Conservation (phyloP, 1,140 invertebrate genomes). For the Coptotermes formosanus region DNA sequence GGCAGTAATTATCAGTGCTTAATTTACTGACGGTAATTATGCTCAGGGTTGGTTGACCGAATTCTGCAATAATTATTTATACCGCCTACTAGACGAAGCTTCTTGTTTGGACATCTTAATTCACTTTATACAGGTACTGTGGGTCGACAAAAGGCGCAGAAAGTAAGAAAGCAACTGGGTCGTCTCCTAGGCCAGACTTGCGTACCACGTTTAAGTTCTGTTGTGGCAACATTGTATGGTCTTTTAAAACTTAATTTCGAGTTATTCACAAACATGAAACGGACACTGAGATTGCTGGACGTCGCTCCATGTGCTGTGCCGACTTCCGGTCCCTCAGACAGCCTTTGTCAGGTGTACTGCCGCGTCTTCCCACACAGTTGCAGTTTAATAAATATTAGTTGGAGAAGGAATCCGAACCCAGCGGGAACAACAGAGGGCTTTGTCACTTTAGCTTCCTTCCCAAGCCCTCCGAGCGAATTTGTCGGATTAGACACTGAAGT, state of each 20-base stretch:
- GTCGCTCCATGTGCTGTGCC: not conserved
- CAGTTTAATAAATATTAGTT: conserved; percentile 5
- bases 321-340: not conserved
- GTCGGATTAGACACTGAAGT: not conserved
- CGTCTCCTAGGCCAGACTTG: too few relatives aligned
- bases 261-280: not conserved
- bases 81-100: too few relatives aligned
- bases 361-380: not conserved
- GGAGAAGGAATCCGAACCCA: too few relatives aligned
- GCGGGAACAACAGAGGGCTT: not conserved
- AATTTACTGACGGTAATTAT: too few relatives aligned
- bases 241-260: not conserved
- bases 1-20: too few relatives aligned
- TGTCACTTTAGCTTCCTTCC: not conserved
- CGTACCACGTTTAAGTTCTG: too few relatives aligned
- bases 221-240: not conserved
- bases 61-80: too few relatives aligned
- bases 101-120: too few relatives aligned
- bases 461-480: conserved; percentile 2
- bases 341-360: not conserved
- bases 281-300: not conserved
- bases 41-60: too few relatives aligned
- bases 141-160: too few relatives aligned
- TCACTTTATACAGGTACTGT: too few relatives aligned
- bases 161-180: too few relatives aligned